Evolutionary conservation across 2,888 invertebrate species (phyloP).

Genomic region (Pollenia labialis): DNA sequence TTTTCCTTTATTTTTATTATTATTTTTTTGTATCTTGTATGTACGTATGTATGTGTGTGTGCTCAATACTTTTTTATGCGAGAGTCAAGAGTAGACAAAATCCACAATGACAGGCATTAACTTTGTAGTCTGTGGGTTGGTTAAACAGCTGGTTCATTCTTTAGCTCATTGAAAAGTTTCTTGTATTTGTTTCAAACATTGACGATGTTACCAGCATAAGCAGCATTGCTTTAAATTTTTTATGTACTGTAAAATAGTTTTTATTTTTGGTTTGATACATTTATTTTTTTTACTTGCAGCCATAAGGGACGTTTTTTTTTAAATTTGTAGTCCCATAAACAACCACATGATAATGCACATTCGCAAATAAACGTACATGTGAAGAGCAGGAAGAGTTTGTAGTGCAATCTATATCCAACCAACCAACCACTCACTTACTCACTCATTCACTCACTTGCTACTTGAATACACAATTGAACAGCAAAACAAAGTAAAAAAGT

Average conservation of each 20-base stretch:
- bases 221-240: constrained; percentile 42
- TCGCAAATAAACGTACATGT: constrained; percentile 26
- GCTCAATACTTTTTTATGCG: background rate
- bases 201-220: constrained; percentile 38
- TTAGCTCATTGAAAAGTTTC: constrained; percentile 22
- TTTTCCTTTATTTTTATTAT: constrained; percentile 16
- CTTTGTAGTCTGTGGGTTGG: constrained; percentile 53
- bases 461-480: constrained; percentile 49
- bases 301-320: constrained; percentile 27
- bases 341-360: constrained; percentile 61
- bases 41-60: background rate
- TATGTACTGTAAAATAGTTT: constrained; percentile 6
- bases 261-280: background rate
- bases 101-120: constrained; percentile 74
- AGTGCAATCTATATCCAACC: background rate
- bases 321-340: constrained; percentile 47
- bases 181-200: constrained; percentile 55
- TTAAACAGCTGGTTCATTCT: constrained; percentile 30
- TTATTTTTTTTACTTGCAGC: constrained; percentile 19
- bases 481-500: constrained; percentile 61
- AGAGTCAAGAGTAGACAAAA: constrained; percentile 64
- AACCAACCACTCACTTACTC: constrained; percentile 64
- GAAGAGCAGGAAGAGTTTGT: background rate
- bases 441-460: constrained; percentile 21
- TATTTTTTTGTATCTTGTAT: background rate